These are phyloP conservation scores for Aphelocoma californica DNA, from an alignment of 2,797 vertebrate genomes.

Conservation along the genomic window DNA sequence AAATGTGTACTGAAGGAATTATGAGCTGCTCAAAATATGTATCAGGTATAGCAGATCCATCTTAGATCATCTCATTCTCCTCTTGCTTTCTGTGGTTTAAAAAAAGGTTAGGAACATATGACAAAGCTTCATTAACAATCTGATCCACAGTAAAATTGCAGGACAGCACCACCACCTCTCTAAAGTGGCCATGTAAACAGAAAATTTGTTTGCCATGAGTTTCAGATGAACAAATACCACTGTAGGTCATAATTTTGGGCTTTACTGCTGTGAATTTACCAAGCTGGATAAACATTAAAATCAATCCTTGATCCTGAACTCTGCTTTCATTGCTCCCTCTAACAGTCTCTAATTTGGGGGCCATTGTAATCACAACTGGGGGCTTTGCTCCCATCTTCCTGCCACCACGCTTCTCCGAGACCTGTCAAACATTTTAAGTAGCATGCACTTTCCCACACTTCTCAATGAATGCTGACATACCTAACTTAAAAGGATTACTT, in stretches of 20 bases:
- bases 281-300: slow-evolving; percentile 15
- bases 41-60: not conserved
- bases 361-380: slow-evolving; percentile 7
- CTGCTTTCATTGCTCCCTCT: not conserved
- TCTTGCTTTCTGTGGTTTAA: too few relatives aligned
- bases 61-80: too few relatives aligned
- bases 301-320: not conserved
- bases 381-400: slow-evolving; percentile 43
- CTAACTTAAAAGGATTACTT: slow-evolving; percentile 64
- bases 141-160: not conserved
- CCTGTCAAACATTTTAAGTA: slow-evolving; percentile 60
- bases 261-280: not conserved
- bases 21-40: not conserved
- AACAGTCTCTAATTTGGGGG: slow-evolving; percentile 8
- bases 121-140: not conserved
- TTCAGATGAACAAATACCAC: not conserved
- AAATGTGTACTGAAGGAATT: slow-evolving; percentile 16
- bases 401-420: slow-evolving; percentile 49
- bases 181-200: not conserved
- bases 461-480: slow-evolving; percentile 67
- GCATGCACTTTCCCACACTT: slow-evolving; percentile 50
- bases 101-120: too few relatives aligned
- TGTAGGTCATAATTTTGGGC: not conserved
- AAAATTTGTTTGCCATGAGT: not conserved
- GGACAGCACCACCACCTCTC: not conserved